Conservation (phyloP, 2,888 invertebrate genomes). For the Netelia virgata region DNA sequence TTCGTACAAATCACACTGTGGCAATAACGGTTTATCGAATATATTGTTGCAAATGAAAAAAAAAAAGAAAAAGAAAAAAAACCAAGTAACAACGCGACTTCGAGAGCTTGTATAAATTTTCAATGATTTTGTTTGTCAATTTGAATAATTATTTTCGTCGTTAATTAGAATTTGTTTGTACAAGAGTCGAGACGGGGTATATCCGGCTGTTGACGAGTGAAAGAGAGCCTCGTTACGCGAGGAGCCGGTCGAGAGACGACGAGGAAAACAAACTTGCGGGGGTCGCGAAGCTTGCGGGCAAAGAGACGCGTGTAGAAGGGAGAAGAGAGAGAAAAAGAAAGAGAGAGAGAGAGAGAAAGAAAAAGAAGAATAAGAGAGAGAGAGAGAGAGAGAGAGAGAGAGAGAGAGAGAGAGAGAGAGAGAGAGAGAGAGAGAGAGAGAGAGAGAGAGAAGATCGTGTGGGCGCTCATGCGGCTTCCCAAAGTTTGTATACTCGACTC, state of each 20-base stretch:
- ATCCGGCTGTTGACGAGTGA: constrained; percentile 34
- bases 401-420: no score
- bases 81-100: no score
- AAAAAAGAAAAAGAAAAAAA: no score
- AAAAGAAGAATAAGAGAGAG: no score
- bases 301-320: constrained; percentile 35
- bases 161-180: background rate
- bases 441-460: constrained; percentile 26
- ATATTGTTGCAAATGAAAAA: background rate
- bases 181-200: background rate
- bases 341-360: no score
- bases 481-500: constrained; percentile 49
- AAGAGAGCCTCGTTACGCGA: background rate
- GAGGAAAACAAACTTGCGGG: constrained; percentile 46
- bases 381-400: no score
- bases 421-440: background rate
- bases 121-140: no score
- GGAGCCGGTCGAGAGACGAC: background rate
- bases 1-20: background rate
- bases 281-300: background rate
- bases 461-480: constrained; percentile 49
- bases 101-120: no score
- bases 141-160: background rate
- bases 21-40: background rate
- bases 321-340: background rate